phyloP scores from a whole-genome alignment of 37 sponge, comb jelly and placozoan genomes.

The Diacarnus erythraeanus region DNA sequence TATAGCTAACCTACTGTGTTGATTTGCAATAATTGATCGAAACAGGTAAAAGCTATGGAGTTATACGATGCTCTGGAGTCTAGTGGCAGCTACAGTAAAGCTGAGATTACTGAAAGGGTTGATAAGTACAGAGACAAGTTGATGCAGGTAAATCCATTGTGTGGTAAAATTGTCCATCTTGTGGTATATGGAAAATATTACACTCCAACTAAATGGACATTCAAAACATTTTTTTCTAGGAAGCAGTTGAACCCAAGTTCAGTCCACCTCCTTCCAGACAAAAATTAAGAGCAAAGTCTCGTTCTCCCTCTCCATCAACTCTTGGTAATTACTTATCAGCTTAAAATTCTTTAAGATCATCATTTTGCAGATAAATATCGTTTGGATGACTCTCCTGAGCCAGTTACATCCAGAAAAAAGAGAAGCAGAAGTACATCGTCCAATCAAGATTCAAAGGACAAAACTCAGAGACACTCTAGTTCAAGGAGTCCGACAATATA shows the following conservation, averaged over 20 bases:
- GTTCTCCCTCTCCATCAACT: constrained; percentile 35
- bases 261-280: constrained; percentile 11
- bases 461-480: neutral
- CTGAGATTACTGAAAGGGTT: constrained; percentile 60
- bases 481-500: constrained; percentile 12
- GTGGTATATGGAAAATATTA: neutral
- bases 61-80: constrained; percentile 74
- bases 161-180: too few species aligned
- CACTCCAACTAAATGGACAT: neutral
- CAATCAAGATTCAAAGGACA: neutral
- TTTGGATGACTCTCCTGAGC: neutral
- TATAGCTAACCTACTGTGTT: neutral
- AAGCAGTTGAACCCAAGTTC: constrained; percentile 32
- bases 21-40: too few species aligned
- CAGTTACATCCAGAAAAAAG: neutral
- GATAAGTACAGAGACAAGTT: constrained; percentile 71
- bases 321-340: neutral
- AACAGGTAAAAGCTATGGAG: constrained; percentile 72
- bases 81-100: constrained; percentile 59
- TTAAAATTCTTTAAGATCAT: neutral
- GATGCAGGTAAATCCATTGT: constrained; percentile 26
- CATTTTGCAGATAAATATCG: neutral
- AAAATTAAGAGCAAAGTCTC: constrained; percentile 18
- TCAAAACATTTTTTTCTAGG: constrained; percentile 16
- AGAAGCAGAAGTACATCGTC: neutral